These are phyloP conservation scores for Zaprionus africanus DNA, from an alignment of 1,140 invertebrate species.

Conservation along the genomic window DNA sequence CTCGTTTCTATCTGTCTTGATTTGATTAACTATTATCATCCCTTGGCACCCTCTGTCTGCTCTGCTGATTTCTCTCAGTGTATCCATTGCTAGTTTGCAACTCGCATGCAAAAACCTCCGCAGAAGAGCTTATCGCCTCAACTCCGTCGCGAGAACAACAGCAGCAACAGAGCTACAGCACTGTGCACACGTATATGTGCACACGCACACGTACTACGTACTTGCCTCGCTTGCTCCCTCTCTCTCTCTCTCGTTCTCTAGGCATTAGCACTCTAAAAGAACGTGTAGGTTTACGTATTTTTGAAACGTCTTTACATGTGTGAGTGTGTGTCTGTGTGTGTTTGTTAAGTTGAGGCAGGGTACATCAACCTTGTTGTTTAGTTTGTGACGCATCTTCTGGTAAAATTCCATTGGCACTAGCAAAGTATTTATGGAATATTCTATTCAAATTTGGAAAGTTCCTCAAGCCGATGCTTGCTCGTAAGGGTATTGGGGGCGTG, in stretches of 20 bases:
- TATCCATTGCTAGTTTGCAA: neutral
- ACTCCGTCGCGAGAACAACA: slow-evolving; percentile 37
- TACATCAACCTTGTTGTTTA: neutral
- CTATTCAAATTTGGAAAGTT: neutral
- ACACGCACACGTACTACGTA: neutral
- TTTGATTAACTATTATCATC: neutral
- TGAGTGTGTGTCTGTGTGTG: neutral
- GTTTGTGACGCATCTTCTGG: neutral
- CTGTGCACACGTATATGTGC: neutral
- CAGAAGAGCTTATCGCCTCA: slow-evolving; percentile 59
- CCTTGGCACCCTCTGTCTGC: neutral
- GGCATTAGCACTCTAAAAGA: neutral
- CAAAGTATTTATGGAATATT: neutral
- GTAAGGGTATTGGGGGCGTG: neutral
- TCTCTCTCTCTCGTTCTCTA: neutral
- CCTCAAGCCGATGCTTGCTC: neutral
- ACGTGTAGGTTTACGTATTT: neutral
- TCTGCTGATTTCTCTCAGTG: neutral
- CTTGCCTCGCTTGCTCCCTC: too few relatives aligned
- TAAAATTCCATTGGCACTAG: neutral
- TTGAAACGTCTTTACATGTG: slow-evolving; percentile 4
- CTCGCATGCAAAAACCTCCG: slow-evolving; percentile 39
- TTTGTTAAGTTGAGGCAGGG: slow-evolving; percentile 1
- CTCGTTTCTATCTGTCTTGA: neutral
- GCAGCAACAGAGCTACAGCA: slow-evolving; percentile 30